phyloP scores from a whole-genome alignment of 2,113 vertebrate species.

The Nibea coibor region DNA sequence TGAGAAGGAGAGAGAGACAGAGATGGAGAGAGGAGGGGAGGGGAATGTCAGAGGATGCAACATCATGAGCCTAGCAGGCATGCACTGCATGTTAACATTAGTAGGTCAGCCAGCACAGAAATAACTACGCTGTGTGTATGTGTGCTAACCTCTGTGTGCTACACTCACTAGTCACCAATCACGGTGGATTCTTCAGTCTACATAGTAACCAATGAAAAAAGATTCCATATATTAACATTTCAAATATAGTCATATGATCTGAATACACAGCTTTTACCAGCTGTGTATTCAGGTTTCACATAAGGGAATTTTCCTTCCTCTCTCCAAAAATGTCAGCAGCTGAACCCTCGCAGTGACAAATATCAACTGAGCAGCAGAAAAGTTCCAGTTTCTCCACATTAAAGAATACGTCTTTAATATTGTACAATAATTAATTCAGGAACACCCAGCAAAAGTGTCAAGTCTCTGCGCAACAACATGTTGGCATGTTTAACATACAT shows the following conservation, averaged over 20 bases:
- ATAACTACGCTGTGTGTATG: conserved; percentile 70
- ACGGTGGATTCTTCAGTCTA: conserved; percentile 27
- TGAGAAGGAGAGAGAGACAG: background rate
- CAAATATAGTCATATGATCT: conserved; percentile 55
- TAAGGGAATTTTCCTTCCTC: conserved; percentile 38
- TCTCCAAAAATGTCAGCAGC: conserved; percentile 2
- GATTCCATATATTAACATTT: conserved; percentile 54
- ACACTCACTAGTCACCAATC: conserved; percentile 46
- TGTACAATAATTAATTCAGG: background rate
- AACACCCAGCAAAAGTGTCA: conserved; percentile 1
- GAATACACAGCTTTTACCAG: conserved; percentile 48
- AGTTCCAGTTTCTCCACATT: background rate
- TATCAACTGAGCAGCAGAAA: background rate
- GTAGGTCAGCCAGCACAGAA: conserved; percentile 82
- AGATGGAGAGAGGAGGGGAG: conserved; percentile 16
- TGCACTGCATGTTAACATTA: conserved; percentile 79
- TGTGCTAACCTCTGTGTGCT: conserved; percentile 50
- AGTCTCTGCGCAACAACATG: conserved; percentile 9
- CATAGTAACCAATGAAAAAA: conserved; percentile 47
- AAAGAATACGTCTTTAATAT: background rate
- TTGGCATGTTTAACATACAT: conserved; percentile 28
- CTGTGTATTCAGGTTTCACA: conserved; percentile 57
- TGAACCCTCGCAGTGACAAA: background rate
- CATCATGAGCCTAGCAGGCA: conserved; percentile 80
- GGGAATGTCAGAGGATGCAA: conserved; percentile 57